Base-by-base conservation (phyloP, 2,888 invertebrate species). In the Stenodera caucasica region DNA sequence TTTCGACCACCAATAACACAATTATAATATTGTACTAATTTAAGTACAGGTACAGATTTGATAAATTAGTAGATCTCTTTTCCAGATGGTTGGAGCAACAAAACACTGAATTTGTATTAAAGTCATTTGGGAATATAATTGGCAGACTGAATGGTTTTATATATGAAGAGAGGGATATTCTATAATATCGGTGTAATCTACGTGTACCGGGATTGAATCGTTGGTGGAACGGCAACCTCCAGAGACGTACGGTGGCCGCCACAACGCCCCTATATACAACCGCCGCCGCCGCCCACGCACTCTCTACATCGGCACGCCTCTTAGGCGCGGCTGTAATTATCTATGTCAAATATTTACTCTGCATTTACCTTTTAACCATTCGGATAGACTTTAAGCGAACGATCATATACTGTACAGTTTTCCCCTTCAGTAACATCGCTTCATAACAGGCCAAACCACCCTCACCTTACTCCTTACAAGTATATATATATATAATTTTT, bases 311-410 rank as follows among this genome's bases (percentile, higher is more conserved):
- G 72, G 72, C 73, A 72, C 77, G 77, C 77, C 77, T 77, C 76
- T 74, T 73, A 76, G 78, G 78, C 78, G 78, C 77, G 76, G 77
- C 75, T 75, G 77, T 79, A 79, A 79, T 79, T 79, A 78, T 79
- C 78, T 77, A 72, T 70, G 72, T 76, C 77, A 79, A 79, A 79
- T 79, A 79, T 79, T 79, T 79, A 71, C 76, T 70, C 74, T 74
- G 75, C 77, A 79, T 78, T 78, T 79, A 79, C 78, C 77, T 78
- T 78, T 79, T 78, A 77, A 79, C 77, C 77, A 79, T 77, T 74
- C 70, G 72, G 73, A 72, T 72, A 72, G 72, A 72, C 74, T 72
- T 72, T 69, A 71, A 68, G 71, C 70, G 71, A 69, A 66, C 73
- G 72, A 72, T 71, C 71, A 68, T 70, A 65, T 67, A 58, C 57